These are phyloP conservation scores for Nerophis lumbriciformis DNA, from an alignment of 2,113 vertebrate genomes.

Conservation along the genomic window DNA sequence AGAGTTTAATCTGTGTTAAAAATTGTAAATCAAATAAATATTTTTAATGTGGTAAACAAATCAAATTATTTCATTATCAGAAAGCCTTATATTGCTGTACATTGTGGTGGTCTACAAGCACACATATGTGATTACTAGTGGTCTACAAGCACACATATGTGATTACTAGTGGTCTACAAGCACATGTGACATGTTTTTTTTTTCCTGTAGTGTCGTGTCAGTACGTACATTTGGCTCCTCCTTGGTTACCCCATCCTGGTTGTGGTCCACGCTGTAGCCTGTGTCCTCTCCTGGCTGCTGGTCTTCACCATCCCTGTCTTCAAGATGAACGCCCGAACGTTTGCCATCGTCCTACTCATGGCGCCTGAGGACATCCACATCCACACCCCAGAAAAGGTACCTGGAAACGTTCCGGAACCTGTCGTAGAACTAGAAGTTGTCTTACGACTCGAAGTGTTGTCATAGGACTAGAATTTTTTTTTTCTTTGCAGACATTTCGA, in stretches of 20 bases:
- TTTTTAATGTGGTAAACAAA: no score
- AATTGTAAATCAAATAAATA: no score
- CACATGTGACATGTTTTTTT: not conserved
- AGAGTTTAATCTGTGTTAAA: no score
- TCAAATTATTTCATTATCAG: no score
- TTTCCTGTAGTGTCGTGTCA: conserved; percentile 48
- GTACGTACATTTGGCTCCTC: conserved; percentile 65
- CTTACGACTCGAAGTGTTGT: no score
- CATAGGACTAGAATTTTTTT: not conserved
- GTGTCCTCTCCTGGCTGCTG: conserved; percentile 72
- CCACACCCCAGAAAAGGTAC: conserved; percentile 52
- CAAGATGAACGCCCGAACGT: conserved; percentile 70
- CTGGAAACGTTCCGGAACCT: not conserved
- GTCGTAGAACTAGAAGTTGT: not conserved
- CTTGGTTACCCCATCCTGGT: conserved; percentile 69
- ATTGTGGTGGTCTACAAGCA: no score
- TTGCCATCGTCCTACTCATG: conserved; percentile 65
- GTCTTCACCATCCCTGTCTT: conserved; percentile 75
- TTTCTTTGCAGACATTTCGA: conserved; percentile 41
- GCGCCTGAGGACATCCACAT: conserved; percentile 63
- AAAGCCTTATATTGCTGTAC: no score
- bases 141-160: no score
- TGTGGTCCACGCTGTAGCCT: conserved; percentile 71
- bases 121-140: no score
- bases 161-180: not conserved